phyloP scores from a whole-genome alignment of 2,797 vertebrate species.

The Cossypha niveicapilla region DNA sequence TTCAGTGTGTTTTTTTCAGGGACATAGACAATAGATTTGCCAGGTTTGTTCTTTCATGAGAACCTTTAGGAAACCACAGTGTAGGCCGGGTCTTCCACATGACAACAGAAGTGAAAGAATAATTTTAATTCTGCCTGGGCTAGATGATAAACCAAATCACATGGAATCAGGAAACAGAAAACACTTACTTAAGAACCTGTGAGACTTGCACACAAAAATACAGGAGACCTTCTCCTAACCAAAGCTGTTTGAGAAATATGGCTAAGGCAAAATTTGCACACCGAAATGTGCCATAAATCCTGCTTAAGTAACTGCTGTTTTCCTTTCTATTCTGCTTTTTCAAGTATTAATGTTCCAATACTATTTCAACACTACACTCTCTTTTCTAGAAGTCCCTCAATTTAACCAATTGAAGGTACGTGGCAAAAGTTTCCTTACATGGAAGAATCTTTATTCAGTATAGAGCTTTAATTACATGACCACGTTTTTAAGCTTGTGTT shows the following conservation, averaged over 20 bases:
- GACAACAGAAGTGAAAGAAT: not conserved
- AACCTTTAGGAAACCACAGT: not conserved
- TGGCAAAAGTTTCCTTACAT: not conserved
- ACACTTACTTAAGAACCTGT: not conserved
- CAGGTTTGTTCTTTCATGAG: not conserved
- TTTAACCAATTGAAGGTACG: not conserved
- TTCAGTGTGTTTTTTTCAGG: not conserved
- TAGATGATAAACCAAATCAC: not conserved
- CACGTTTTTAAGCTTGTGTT: not conserved
- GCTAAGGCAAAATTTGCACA: not conserved
- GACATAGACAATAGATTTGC: not conserved
- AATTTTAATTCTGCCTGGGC: not conserved
- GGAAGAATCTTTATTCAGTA: not conserved
- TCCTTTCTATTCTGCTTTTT: not conserved
- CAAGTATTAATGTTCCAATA: not conserved
- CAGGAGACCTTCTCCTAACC: not conserved
- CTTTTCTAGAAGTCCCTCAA: not conserved
- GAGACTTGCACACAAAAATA: not conserved
- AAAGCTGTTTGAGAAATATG: not conserved
- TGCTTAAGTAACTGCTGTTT: not conserved
- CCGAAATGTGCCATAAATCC: not conserved
- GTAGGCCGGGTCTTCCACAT: not conserved
- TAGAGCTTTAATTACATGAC: not conserved
- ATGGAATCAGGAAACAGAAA: not conserved
- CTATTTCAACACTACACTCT: not conserved